Base-by-base conservation (phyloP, 2,888 invertebrate species). In the Drosophila meridionalis region DNA sequence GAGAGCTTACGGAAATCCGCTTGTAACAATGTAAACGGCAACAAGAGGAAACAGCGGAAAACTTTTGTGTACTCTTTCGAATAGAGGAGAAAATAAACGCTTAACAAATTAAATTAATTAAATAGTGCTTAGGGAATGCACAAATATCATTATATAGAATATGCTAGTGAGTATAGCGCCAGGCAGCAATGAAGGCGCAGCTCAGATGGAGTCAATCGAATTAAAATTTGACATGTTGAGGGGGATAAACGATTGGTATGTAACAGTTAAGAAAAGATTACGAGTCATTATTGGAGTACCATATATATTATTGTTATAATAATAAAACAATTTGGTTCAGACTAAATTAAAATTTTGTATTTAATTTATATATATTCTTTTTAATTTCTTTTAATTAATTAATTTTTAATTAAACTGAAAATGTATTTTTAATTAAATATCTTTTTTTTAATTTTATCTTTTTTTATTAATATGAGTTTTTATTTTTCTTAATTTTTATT, bases 1-100 rank as follows among this genome's bases (percentile, higher is more conserved):
- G 40, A 8, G 38, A 47, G 52, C 63, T 57, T 48, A 53, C 28
- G 14, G 50, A 78, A 78, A 78, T 78, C 69, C 63, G 53, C 79
- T 65, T 38, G 58, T 26, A 68, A 30, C 32, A 66, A 42, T 62
- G 47, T 28, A 62, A 59, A 42, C 14, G 43, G 45, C 36, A 50
- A 52, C 50, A 55, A 43, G 43, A 28, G 62, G 2, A 63, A 52
- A 8, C 26, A 2, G 30, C 14, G 30, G 6, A 30, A 45, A 67
- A 57, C 38, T 36, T 45, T 63, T 32, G 50, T 68, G 69, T 45
- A 11, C 58, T 28, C 58, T 47, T 36, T 52, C 14, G 34, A 20
- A 43, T 34, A 14, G n/a, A 76, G 52, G 30, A 14, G 20, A n/a
- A n/a, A 64, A 67, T 59, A 30, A 40, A 40, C 38, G 45, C 45